Evolutionary conservation across 2,113 vertebrate genomes (phyloP).

Genomic region (Passerina amoena): DNA sequence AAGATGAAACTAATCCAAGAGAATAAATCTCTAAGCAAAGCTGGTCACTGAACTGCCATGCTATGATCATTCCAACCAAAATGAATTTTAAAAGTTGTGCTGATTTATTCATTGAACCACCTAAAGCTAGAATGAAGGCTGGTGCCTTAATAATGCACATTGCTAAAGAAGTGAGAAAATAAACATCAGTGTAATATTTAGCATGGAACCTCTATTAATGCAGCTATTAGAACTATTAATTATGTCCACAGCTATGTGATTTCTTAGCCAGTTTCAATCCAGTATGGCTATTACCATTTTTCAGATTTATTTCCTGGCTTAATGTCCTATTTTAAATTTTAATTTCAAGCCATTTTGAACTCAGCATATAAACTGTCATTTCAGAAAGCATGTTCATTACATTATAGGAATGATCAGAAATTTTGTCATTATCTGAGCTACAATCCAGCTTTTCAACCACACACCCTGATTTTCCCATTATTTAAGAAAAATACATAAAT

Average conservation of each 20-base stretch:
- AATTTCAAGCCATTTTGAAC: conserved; percentile 54
- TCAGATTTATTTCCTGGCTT: conserved; percentile 48
- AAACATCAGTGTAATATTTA: not conserved
- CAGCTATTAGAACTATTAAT: conserved; percentile 20
- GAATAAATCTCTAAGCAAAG: not conserved
- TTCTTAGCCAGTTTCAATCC: conserved; percentile 9
- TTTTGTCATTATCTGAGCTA: not conserved
- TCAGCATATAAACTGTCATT: not conserved
- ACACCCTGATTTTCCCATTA: not conserved
- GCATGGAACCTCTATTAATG: not conserved
- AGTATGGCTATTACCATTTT: not conserved
- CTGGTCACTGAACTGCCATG: not conserved
- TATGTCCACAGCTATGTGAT: not conserved
- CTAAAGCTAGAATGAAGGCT: not conserved
- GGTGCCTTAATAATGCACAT: not conserved
- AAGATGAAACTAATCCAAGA: not conserved
- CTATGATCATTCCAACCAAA: not conserved
- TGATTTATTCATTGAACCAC: not conserved
- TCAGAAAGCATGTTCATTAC: not conserved
- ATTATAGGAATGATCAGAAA: not conserved
- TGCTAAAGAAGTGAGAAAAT: not conserved
- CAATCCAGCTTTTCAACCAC: not conserved
- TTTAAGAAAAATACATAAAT: not conserved
- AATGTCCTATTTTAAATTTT: conserved; percentile 21
- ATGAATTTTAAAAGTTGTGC: not conserved